These are phyloP conservation scores for Paraescarpia echinospica DNA, from an alignment of 1,140 invertebrate genomes.

Conservation along the genomic window DNA sequence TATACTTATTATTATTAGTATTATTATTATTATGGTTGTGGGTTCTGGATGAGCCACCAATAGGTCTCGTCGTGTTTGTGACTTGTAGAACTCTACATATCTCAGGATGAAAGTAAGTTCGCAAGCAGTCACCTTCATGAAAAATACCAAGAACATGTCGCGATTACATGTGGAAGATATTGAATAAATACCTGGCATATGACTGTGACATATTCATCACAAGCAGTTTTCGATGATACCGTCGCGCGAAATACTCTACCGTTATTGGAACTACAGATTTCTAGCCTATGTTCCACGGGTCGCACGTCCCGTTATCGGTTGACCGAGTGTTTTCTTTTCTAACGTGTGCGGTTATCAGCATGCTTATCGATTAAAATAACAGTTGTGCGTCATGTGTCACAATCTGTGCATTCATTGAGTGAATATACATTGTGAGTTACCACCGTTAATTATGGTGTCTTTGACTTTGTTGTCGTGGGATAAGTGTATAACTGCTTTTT, in stretches of 20 bases:
- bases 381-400: not conserved
- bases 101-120: too few species aligned
- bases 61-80: too few species aligned
- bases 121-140: too few species aligned
- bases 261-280: not conserved
- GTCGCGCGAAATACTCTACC: not conserved
- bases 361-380: not conserved
- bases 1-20: too few species aligned
- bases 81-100: too few species aligned
- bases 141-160: too few species aligned
- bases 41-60: too few species aligned
- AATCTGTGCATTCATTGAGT: not conserved
- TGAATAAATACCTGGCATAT: too few species aligned
- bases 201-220: too few species aligned
- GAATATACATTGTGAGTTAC: not conserved
- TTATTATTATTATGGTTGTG: too few species aligned
- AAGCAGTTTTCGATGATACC: not conserved
- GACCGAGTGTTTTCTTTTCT: not conserved
- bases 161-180: too few species aligned
- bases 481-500: too few species aligned
- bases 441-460: not conserved
- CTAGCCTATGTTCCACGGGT: not conserved
- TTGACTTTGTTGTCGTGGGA: not conserved
- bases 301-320: not conserved
- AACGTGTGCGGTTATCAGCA: not conserved